These are phyloP conservation scores for Drosophila dives DNA, from an alignment of 2,888 invertebrate species.

Conservation along the genomic window DNA sequence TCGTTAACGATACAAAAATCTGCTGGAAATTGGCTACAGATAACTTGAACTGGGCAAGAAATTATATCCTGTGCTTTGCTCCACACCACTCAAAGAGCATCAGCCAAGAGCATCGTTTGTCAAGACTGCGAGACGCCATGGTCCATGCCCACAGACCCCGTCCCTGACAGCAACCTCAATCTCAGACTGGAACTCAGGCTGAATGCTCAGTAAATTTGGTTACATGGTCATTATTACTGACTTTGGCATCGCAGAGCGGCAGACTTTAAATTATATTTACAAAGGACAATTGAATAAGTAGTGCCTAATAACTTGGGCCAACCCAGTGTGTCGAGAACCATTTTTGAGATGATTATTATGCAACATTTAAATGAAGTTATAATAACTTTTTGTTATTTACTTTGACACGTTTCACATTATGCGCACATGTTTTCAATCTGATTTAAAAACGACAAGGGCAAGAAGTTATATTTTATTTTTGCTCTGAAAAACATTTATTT, in stretches of 20 bases:
- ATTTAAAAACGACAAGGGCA: neutral
- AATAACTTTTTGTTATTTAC: constrained; percentile 27
- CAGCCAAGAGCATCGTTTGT: constrained; percentile 40
- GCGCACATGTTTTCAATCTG: neutral
- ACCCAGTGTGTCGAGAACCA: neutral
- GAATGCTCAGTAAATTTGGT: constrained; percentile 68
- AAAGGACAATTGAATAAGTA: constrained; percentile 72
- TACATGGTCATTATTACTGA: constrained; percentile 78
- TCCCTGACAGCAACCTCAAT: constrained; percentile 11
- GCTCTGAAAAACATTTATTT: too few species aligned
- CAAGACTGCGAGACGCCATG: neutral
- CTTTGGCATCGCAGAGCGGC: constrained; percentile 58
- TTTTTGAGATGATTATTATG: constrained; percentile 34
- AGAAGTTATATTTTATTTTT: neutral
- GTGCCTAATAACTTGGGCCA: constrained; percentile 18
- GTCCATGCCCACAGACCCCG: neutral
- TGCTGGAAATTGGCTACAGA: constrained; percentile 68
- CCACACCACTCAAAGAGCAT: constrained; percentile 44
- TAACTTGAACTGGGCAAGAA: constrained; percentile 38
- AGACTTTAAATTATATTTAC: constrained; percentile 77
- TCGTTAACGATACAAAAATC: constrained; percentile 38
- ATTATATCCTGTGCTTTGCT: constrained; percentile 6
- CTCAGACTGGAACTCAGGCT: constrained; percentile 34
- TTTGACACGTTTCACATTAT: neutral
- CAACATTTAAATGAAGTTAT: constrained; percentile 9